A percentile compares a stretch with the other conserved stretches of the same genome.
Conservation (phyloP, 2,888 invertebrate genomes). For the Linnaemya tessellans region DNA sequence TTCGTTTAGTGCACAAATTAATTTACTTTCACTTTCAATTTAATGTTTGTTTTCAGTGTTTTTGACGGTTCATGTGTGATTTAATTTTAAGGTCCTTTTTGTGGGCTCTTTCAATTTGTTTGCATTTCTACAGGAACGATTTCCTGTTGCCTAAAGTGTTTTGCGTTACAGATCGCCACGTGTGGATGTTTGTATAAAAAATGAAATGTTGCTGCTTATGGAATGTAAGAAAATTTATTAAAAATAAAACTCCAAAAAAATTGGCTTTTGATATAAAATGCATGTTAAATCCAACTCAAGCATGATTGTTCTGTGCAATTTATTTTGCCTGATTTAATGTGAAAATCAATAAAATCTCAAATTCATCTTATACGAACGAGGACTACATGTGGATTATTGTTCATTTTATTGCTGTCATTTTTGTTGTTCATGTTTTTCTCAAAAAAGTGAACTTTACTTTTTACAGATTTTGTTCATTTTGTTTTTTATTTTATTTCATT, state of each 20-base stretch:
- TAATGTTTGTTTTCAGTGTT: slow-evolving; percentile 27
- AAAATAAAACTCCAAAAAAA: background rate
- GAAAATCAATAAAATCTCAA: slow-evolving; percentile 52
- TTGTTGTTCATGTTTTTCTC: background rate
- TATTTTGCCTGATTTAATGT: background rate
- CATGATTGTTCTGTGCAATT: background rate
- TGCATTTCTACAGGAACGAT: slow-evolving; percentile 11
- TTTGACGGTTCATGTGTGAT: slow-evolving; percentile 8
- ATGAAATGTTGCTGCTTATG: background rate
- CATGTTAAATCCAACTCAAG: background rate
- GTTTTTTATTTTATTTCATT: slow-evolving; percentile 2
- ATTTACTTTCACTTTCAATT: slow-evolving; percentile 38
- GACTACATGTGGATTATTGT: background rate
- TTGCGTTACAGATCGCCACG: background rate
- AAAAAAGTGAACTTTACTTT: slow-evolving; percentile 22
- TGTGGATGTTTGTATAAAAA: background rate
- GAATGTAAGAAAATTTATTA: background rate
- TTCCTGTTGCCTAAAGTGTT: slow-evolving; percentile 16
- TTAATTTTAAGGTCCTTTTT: background rate
- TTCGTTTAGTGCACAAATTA: slow-evolving; percentile 9
- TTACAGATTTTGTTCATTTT: slow-evolving; percentile 17
- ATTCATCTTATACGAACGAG: slow-evolving; percentile 29
- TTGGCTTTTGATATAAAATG: background rate
- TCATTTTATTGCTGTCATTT: slow-evolving; percentile 28
- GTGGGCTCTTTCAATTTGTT: background rate